Evolutionary conservation across 2,888 invertebrate genomes (phyloP).

Genomic region (Lacanobia wlatinum): DNA sequence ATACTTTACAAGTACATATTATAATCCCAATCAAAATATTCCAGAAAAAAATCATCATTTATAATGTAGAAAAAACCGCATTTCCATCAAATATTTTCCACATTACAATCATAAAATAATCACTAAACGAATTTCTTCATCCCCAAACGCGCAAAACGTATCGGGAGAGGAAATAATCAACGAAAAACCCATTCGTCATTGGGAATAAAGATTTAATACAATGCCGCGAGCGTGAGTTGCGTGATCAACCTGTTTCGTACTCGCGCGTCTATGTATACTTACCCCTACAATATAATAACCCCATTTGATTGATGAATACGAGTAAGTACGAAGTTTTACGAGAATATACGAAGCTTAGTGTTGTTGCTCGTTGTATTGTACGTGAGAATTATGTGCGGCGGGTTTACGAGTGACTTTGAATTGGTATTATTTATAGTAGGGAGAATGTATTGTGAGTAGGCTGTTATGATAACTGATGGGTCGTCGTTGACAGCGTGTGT

Average conservation of each 20-base stretch:
- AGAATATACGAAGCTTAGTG: slow-evolving; percentile 55
- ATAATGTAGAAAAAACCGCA: slow-evolving; percentile 12
- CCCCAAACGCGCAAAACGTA: slow-evolving; percentile 48
- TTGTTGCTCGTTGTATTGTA: slow-evolving; percentile 56
- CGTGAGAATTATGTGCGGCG: slow-evolving; percentile 53
- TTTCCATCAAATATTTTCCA: slow-evolving; percentile 34
- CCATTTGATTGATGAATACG: slow-evolving; percentile 81
- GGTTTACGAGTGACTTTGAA: slow-evolving; percentile 57
- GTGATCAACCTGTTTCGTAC: slow-evolving; percentile 66
- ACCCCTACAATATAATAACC: slow-evolving; percentile 75
- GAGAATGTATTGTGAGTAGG: slow-evolving; percentile 48
- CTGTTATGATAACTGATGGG: slow-evolving; percentile 43
- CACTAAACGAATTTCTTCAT: slow-evolving; percentile 62
- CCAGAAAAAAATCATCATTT: neutral
- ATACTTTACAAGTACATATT: no score
- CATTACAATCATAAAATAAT: slow-evolving; percentile 62
- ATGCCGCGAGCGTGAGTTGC: slow-evolving; percentile 67
- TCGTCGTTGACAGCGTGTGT: slow-evolving; percentile 36
- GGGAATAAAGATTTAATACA: slow-evolving; percentile 70
- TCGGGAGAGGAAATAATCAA: slow-evolving; percentile 67
- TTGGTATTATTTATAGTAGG: slow-evolving; percentile 53
- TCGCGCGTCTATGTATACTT: slow-evolving; percentile 60
- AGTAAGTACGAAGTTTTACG: slow-evolving; percentile 67
- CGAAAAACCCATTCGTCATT: slow-evolving; percentile 70
- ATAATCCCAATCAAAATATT: no score